Percentiles rank a stretch among this genome's conserved stretches.
Evolutionary conservation across 2,888 invertebrate genomes (phyloP).

Genomic region (Carterocephalus palaemon): DNA sequence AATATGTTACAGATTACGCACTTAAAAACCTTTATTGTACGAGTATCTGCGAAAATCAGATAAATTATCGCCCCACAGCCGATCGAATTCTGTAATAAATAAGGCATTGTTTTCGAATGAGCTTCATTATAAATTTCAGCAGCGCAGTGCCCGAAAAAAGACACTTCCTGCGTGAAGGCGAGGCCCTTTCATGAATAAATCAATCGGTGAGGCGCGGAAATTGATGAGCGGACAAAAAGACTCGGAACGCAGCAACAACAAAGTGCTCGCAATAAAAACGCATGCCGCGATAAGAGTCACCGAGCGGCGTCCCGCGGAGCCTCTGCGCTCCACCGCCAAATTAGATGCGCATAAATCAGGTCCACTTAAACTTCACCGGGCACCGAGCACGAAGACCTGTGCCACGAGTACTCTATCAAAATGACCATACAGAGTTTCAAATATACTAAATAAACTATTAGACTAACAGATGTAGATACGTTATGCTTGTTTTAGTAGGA

Average conservation of each 20-base stretch:
- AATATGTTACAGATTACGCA: slow-evolving; percentile 1
- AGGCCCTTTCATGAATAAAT: slow-evolving; percentile 75
- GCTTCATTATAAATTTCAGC: slow-evolving; percentile 75
- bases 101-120: slow-evolving; percentile 74
- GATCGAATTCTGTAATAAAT: slow-evolving; percentile 57
- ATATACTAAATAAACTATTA: background rate
- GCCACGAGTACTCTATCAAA: slow-evolving; percentile 33
- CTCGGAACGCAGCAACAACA: slow-evolving; percentile 68
- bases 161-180: slow-evolving; percentile 73
- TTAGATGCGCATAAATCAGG: slow-evolving; percentile 73
- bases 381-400: slow-evolving; percentile 29
- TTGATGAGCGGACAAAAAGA: slow-evolving; percentile 74
- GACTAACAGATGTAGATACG: too few relatives aligned
- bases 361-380: slow-evolving; percentile 34
- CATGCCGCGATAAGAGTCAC: slow-evolving; percentile 54
- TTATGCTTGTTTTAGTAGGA: too few relatives aligned
- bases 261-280: slow-evolving; percentile 72
- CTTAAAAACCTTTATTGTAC: slow-evolving; percentile 23
- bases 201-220: slow-evolving; percentile 75
- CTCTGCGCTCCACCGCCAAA: slow-evolving; percentile 51
- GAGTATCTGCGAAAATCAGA: slow-evolving; percentile 24
- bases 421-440: slow-evolving; percentile 6
- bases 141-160: slow-evolving; percentile 63
- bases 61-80: slow-evolving; percentile 33
- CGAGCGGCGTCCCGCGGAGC: slow-evolving; percentile 51